Percentiles rank a stretch among this genome's conserved stretches.
These are phyloP conservation scores for Sturnus vulgaris DNA, from an alignment of 2,113 vertebrate genomes.

Conservation along the genomic window DNA sequence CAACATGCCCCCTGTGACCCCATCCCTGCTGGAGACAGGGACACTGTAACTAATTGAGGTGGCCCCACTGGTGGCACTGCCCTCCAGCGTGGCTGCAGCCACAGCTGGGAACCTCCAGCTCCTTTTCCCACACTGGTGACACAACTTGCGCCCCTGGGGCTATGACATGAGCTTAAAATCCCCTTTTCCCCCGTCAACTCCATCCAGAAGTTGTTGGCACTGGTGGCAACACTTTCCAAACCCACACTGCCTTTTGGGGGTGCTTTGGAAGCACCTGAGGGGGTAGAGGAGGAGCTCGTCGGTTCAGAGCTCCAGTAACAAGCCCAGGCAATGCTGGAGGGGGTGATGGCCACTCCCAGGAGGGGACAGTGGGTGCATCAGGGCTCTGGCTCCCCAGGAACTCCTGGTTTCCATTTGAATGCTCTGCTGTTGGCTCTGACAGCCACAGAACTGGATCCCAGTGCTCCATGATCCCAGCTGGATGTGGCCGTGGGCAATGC, in stretches of 20 bases:
- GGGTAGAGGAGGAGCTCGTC: background rate
- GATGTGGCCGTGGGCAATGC: rapidly evolving
- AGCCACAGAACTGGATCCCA: rapidly evolving
- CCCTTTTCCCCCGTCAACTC: background rate
- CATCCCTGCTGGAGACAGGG: rapidly evolving
- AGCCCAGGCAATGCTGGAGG: background rate
- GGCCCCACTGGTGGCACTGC: background rate
- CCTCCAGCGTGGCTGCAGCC: rapidly evolving
- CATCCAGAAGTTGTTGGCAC: rapidly evolving
- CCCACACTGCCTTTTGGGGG: background rate
- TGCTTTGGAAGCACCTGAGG: background rate
- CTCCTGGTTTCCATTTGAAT: rapidly evolving
- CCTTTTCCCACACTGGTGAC: background rate
- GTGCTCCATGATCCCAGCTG: background rate
- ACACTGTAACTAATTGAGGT: rapidly evolving
- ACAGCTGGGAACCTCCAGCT: background rate
- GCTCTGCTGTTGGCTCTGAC: background rate
- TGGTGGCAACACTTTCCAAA: rapidly evolving
- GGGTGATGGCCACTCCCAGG: rapidly evolving
- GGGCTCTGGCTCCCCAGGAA: background rate
- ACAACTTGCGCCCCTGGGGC: background rate
- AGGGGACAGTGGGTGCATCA: rapidly evolving
- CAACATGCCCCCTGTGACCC: background rate
- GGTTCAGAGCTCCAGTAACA: rapidly evolving
- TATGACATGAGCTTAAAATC: background rate